phyloP scores from a whole-genome alignment of 1,140 invertebrate genomes.

The Aricia agestis region DNA sequence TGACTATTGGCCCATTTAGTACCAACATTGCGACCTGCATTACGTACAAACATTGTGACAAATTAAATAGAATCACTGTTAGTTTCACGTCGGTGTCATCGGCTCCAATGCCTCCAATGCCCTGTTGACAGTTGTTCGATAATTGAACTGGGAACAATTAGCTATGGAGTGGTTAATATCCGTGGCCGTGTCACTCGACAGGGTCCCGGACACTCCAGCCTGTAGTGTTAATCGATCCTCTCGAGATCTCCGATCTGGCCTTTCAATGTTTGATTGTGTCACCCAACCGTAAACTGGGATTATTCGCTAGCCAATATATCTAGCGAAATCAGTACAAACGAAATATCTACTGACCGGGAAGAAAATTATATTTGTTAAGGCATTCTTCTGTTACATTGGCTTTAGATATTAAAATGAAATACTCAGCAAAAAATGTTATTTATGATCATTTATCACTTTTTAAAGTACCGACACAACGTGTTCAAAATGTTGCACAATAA shows the following conservation, averaged over 20 bases:
- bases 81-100: constrained; percentile 31
- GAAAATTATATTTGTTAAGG: no score
- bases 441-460: neutral
- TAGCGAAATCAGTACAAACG: neutral
- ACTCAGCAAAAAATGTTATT: no score
- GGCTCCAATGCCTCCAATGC: constrained; percentile 27
- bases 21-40: no score
- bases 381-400: no score
- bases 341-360: no score
- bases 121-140: constrained; percentile 63
- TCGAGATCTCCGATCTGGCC: constrained; percentile 25
- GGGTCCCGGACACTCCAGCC: constrained; percentile 46
- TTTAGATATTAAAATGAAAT: no score
- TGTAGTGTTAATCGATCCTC: constrained; percentile 56
- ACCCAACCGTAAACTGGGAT: constrained; percentile 13
- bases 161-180: constrained; percentile 67
- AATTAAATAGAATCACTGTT: constrained; percentile 27
- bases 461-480: neutral
- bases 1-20: no score
- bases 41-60: constrained; percentile 5
- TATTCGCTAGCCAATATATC: neutral
- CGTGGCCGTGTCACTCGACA: constrained; percentile 52
- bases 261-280: constrained; percentile 21
- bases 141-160: constrained; percentile 70
- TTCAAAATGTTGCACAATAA: neutral